Base-by-base conservation (phyloP, 2,113 vertebrate species). In the Lophotis ruficrista region DNA sequence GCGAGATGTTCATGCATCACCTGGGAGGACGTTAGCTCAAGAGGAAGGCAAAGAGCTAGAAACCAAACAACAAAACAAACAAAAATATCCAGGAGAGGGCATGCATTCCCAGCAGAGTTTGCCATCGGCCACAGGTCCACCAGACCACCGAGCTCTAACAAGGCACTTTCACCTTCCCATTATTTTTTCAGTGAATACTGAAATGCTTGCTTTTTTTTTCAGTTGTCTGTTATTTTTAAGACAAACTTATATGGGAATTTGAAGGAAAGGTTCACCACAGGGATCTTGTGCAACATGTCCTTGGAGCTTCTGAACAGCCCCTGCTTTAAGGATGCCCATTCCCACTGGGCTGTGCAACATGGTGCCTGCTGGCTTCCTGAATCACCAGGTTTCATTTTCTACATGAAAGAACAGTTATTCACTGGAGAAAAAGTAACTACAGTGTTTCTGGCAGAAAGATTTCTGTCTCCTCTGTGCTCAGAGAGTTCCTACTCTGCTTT, bases 91-190 rank as follows among this genome's bases (percentile, higher is more conserved):
- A 71, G 24, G 35, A 41, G 3, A 64, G 11, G 21, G 9, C 20
- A 60, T 41, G 21, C 9, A 4, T 54, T 78, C 53, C 57, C 57
- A 31, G 30, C 14, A 68, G 38, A 15, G 60, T 83, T 71, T 84
- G 60, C 14, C 16, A 27, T 6, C 14, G 33, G 30, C 24, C 22
- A 1, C 10, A 33, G 27, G 25, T 30, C 12, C 60, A 43, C 20
- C 25, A 1, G 1, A 6, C 38, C 58, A 19, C 25, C 23, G 7
- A 66, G 21, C 24, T 75, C 27, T 61, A 57, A 43, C 0, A 0
- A 38, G 31, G n/a, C 14, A 51, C 16, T 14, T 81, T 61, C 47
- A 24, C 4, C 4, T 4, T 47, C 51, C 15, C 12, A 5, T 33
- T n/a, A 14, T 66, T 83, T 83, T 64, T 78, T 38, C 12, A 35